Evolutionary conservation across 2,888 invertebrate species (phyloP).

Genomic region (Rhodophaea formosa): DNA sequence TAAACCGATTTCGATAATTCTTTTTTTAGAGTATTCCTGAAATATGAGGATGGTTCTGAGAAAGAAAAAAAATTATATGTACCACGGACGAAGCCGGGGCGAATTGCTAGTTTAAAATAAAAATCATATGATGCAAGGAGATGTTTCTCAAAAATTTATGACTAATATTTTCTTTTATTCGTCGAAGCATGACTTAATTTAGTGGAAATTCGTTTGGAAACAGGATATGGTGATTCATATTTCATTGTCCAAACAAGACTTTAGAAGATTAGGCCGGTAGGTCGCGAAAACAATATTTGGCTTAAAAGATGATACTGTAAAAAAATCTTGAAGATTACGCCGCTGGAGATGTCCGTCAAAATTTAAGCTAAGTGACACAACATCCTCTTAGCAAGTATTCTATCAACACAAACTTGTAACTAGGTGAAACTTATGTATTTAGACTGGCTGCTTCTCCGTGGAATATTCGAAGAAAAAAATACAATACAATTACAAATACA

Average conservation of each 20-base stretch:
- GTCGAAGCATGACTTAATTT: constrained; percentile 8
- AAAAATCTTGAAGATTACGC: constrained; percentile 20
- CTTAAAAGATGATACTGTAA: constrained; percentile 34
- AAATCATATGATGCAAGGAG: no score
- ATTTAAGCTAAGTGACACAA: constrained; percentile 5
- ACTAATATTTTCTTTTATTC: constrained; percentile 13
- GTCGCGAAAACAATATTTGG: constrained; percentile 32
- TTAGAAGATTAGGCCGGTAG: constrained; percentile 34
- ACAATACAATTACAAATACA: no score
- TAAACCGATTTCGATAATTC: no score
- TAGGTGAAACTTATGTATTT: no score
- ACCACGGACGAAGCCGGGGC: no score
- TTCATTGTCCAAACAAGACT: constrained; percentile 19
- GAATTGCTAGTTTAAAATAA: no score
- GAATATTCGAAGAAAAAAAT: no score
- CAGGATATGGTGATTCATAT: constrained; percentile 10
- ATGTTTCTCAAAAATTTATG: background rate
- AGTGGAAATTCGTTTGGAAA: background rate
- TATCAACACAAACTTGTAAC: no score
- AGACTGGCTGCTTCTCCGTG: no score
- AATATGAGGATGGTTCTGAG: no score
- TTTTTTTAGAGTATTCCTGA: no score
- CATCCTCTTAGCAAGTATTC: background rate
- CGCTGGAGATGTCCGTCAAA: background rate
- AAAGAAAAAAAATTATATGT: no score